These are phyloP conservation scores for Eleginops maclovinus DNA, from an alignment of 2,113 vertebrate species.

Conservation along the genomic window DNA sequence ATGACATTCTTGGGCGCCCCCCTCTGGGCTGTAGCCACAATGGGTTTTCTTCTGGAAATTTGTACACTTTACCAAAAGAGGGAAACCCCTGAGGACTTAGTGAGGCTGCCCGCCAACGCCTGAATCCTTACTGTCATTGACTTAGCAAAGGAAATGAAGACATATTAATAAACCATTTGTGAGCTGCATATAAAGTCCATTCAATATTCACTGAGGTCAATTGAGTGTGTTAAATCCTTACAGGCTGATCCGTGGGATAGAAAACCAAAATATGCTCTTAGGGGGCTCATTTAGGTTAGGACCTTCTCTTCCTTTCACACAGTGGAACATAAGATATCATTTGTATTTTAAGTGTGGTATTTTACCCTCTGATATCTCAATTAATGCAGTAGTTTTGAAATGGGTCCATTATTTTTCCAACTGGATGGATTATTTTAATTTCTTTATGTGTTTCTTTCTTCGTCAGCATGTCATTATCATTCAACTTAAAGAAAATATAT, in stretches of 20 bases:
- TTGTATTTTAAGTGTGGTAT: constrained; percentile 11
- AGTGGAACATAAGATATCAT: constrained; percentile 40
- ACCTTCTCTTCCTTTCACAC: constrained; percentile 67
- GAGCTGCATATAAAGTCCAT: constrained; percentile 48
- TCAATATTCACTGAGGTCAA: constrained; percentile 55
- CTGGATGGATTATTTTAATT: background rate
- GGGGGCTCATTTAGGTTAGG: constrained; percentile 49
- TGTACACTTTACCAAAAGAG: background rate
- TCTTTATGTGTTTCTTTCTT: background rate
- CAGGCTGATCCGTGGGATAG: constrained; percentile 46
- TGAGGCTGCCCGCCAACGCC: constrained; percentile 12
- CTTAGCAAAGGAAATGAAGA: constrained; percentile 61
- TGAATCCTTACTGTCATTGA: constrained; percentile 39
- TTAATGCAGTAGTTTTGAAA: constrained; percentile 8
- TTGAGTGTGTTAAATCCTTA: constrained; percentile 52
- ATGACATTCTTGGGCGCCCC: constrained; percentile 76
- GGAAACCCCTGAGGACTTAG: constrained; percentile 13
- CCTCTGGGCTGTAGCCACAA: constrained; percentile 59
- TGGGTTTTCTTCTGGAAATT: background rate
- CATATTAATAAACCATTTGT: constrained; percentile 48
- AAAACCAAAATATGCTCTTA: constrained; percentile 40
- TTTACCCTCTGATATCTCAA: constrained; percentile 10
- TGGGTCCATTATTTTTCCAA: background rate
- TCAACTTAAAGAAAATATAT: background rate
- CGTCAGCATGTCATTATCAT: background rate